A percentile compares a stretch with the other conserved stretches of the same genome.
phyloP scores from a whole-genome alignment of 2,113 vertebrate genomes.

The Nannospalax galili region DNA sequence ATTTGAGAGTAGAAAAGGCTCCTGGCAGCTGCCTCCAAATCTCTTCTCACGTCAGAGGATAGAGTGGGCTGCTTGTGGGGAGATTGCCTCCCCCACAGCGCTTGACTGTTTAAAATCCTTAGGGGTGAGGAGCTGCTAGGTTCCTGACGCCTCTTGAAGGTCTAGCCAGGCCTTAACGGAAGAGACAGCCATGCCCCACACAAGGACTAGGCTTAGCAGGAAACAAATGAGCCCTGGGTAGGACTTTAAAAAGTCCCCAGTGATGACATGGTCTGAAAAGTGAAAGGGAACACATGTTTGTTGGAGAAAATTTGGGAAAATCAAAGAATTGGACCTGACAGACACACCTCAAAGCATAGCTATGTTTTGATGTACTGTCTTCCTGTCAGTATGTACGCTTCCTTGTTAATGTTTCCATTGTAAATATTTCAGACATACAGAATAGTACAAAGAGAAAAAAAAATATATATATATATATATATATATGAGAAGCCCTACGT shows the following conservation, averaged over 20 bases:
- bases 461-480: too few species aligned
- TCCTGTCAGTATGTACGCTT: neutral
- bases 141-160: neutral
- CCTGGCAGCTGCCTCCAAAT: constrained; percentile 62
- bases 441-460: neutral
- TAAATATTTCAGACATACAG: constrained; percentile 9
- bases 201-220: neutral
- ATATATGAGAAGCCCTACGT: neutral
- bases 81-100: neutral
- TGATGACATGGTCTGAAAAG: neutral
- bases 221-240: neutral
- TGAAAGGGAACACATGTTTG: neutral
- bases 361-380: constrained; percentile 2
- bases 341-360: neutral
- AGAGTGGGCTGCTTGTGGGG: constrained; percentile 48
- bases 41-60: constrained; percentile 69
- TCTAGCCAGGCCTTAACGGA: neutral
- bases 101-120: constrained; percentile 28
- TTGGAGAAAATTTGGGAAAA: constrained; percentile 10
- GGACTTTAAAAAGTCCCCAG: neutral
- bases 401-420: neutral
- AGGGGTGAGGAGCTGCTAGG: neutral
- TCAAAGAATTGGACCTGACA: neutral
- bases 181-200: neutral
- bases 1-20: constrained; percentile 23